A percentile compares a stretch with the other conserved stretches of the same genome.
phyloP scores from a whole-genome alignment of 2,797 vertebrate genomes.

The Premnoplex brunnescens region DNA sequence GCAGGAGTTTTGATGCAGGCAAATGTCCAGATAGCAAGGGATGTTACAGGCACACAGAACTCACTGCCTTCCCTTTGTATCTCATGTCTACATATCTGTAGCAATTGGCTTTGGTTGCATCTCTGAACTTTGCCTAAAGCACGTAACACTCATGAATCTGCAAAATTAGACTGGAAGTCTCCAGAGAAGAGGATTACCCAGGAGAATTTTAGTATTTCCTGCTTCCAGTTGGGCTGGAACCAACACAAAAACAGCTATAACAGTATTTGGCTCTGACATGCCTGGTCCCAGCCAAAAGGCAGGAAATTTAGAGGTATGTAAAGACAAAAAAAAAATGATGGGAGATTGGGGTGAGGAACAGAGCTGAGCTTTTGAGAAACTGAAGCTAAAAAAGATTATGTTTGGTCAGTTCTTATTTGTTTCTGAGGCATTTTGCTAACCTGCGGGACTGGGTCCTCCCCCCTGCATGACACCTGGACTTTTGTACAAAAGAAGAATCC shows the following conservation, averaged over 20 bases:
- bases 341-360: neutral
- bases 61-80: neutral
- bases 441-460: neutral
- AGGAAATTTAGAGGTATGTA: constrained; percentile 56
- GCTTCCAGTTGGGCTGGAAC: constrained; percentile 66
- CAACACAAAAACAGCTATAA: constrained; percentile 54
- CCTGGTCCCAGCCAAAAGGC: constrained; percentile 29
- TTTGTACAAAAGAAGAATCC: neutral
- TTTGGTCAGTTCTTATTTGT: neutral
- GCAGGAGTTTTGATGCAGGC: neutral
- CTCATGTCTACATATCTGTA: neutral
- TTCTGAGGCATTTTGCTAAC: constrained; percentile 19
- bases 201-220: constrained; percentile 66
- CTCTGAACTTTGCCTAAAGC: constrained; percentile 53
- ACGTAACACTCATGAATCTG: constrained; percentile 60
- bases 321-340: constrained; percentile 14
- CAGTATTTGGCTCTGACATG: constrained; percentile 29
- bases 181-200: constrained; percentile 60
- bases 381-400: neutral
- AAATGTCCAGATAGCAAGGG: fast-evolving
- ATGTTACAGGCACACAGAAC: neutral
- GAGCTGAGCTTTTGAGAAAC: constrained; percentile 2
- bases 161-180: constrained; percentile 59
- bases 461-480: neutral
- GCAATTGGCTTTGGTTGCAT: neutral